phyloP scores from a whole-genome alignment of 2,797 vertebrate species.

The Esox masquinongy region DNA sequence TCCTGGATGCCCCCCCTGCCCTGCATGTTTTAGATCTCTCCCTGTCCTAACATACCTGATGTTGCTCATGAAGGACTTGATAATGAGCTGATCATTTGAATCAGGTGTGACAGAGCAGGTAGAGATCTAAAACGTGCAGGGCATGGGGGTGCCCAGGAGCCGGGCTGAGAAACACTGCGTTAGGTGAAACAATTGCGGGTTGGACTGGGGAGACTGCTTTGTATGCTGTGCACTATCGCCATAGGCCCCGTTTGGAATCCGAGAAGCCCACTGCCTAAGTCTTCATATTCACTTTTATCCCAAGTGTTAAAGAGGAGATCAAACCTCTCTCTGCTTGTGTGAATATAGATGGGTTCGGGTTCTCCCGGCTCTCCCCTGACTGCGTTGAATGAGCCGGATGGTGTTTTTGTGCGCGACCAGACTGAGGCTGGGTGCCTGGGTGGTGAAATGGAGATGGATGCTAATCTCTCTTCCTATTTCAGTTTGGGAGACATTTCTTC shows the following conservation, averaged over 20 bases:
- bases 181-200: background rate
- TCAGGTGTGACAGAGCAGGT: too few species aligned
- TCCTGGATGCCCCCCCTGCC: too few species aligned
- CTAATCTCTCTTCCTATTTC: background rate
- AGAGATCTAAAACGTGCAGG: too few species aligned
- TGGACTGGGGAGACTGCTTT: background rate
- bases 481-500: slow-evolving; percentile 8
- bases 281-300: background rate
- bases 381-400: slow-evolving; percentile 29
- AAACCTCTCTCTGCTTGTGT: background rate
- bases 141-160: too few species aligned
- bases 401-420: slow-evolving; percentile 43
- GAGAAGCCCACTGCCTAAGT: background rate
- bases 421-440: background rate
- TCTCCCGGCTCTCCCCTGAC: slow-evolving; percentile 17
- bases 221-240: too few species aligned
- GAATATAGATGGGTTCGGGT: slow-evolving; percentile 40
- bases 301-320: background rate
- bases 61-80: too few species aligned
- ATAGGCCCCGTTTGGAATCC: background rate
- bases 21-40: too few species aligned
- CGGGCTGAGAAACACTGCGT: too few species aligned
- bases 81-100: too few species aligned
- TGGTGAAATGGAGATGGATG: background rate
- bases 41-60: too few species aligned